phyloP scores from a whole-genome alignment of 2,888 invertebrate genomes.

The Eubasilissa splendida region DNA sequence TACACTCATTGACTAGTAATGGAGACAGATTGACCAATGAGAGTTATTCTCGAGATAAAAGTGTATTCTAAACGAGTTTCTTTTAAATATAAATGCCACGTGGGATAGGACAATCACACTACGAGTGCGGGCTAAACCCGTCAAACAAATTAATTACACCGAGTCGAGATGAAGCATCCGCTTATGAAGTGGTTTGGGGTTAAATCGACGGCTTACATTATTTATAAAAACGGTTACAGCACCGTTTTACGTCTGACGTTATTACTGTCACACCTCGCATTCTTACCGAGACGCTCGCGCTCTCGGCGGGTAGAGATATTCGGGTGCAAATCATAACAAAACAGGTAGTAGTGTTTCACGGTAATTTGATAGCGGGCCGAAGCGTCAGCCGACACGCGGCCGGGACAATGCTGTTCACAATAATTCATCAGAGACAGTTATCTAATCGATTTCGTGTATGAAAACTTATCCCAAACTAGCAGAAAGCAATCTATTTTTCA shows the following conservation, averaged over 20 bases:
- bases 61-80: background rate
- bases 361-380: conserved; percentile 36
- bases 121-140: background rate
- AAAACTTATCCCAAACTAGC: conserved; percentile 25
- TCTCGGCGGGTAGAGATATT: conserved; percentile 39
- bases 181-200: background rate
- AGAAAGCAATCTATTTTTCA: background rate
- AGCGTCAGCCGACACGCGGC: background rate
- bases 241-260: conserved; percentile 11
- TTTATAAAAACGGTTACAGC: conserved; percentile 35
- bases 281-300: conserved; percentile 25
- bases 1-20: too few species aligned
- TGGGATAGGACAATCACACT: background rate
- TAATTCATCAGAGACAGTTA: conserved; percentile 23
- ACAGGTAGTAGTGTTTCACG: conserved; percentile 47
- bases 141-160: background rate
- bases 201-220: conserved; percentile 20
- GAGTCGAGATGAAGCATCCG: background rate
- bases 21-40: too few species aligned
- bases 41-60: too few species aligned
- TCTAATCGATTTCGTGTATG: conserved; percentile 24
- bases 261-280: conserved; percentile 47
- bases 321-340: conserved; percentile 43
- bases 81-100: background rate
- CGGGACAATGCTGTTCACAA: background rate